Evolutionary conservation across 2,888 invertebrate genomes (phyloP).

Genomic region (Tricholauxania praeusta): DNA sequence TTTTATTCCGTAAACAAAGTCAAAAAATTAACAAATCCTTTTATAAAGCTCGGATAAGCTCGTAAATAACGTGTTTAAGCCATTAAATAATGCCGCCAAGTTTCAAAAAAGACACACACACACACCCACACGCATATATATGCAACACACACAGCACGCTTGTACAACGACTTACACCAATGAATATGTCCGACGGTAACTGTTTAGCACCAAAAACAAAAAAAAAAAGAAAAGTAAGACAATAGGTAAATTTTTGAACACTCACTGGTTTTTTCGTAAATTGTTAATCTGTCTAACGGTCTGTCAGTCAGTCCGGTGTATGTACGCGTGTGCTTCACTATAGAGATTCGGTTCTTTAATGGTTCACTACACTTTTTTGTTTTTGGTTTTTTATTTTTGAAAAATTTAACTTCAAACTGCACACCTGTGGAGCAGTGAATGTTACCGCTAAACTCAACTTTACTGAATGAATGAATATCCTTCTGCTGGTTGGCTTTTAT

Average conservation of each 20-base stretch:
- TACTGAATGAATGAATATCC: constrained; percentile 57
- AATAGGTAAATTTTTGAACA: constrained; percentile 7
- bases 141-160: not conserved
- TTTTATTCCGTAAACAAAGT: not conserved
- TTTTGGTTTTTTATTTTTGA: not conserved
- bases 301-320: not conserved
- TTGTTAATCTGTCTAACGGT: constrained; percentile 4
- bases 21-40: not conserved
- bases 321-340: not conserved
- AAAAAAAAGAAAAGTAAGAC: not conserved
- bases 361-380: not conserved
- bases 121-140: not conserved
- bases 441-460: constrained; percentile 52
- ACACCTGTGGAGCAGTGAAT: constrained; percentile 44
- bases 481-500: constrained; percentile 55
- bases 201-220: too few relatives aligned
- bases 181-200: not conserved
- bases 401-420: constrained; percentile 6
- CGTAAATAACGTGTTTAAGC: too few relatives aligned
- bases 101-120: not conserved
- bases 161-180: constrained; percentile 10
- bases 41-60: constrained; percentile 4
- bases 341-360: not conserved
- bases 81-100: not conserved
- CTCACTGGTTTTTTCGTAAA: not conserved